phyloP scores from a whole-genome alignment of 2,888 invertebrate genomes.

The Euzetes globulus region DNA sequence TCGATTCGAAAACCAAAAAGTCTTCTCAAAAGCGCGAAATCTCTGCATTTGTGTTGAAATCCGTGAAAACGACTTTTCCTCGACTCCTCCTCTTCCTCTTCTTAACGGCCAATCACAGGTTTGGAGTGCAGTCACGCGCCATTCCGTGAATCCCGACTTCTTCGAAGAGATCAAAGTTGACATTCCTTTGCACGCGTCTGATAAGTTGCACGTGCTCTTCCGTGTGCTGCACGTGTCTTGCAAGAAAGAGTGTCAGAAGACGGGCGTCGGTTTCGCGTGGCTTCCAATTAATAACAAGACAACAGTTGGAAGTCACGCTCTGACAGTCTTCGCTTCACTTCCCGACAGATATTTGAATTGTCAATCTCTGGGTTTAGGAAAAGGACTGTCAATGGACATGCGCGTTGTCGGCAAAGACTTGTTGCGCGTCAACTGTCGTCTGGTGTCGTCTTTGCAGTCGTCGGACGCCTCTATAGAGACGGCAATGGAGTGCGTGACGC shows the following conservation, averaged over 20 bases:
- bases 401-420: slow-evolving; percentile 85
- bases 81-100: slow-evolving; percentile 65
- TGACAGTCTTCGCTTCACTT: slow-evolving; percentile 79
- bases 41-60: slow-evolving; percentile 84
- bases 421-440: slow-evolving; percentile 70
- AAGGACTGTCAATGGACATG: slow-evolving; percentile 83
- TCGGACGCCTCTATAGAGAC: slow-evolving; percentile 62
- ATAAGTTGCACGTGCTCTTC: slow-evolving; percentile 65
- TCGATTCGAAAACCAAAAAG: slow-evolving; percentile 82
- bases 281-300: too few relatives aligned
- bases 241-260: too few relatives aligned
- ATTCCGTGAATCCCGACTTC: slow-evolving; percentile 80
- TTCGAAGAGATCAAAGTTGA: slow-evolving; percentile 86
- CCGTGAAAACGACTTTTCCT: slow-evolving; percentile 68
- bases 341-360: slow-evolving; percentile 82
- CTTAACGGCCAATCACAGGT: slow-evolving; percentile 62
- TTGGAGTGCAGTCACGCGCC: slow-evolving; percentile 65
- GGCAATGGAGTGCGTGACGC: neutral
- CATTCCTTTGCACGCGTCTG: slow-evolving; percentile 65
- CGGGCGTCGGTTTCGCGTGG: slow-evolving; percentile 4
- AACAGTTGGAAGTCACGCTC: too few relatives aligned
- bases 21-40: slow-evolving; percentile 76
- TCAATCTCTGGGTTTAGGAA: slow-evolving; percentile 79
- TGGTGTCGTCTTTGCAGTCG: slow-evolving; percentile 84
- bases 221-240: slow-evolving; percentile 87